Percentiles rank a stretch among this genome's conserved stretches.
Conservation (phyloP, 2,797 vertebrate genomes). For the Tragelaphus oryx region DNA sequence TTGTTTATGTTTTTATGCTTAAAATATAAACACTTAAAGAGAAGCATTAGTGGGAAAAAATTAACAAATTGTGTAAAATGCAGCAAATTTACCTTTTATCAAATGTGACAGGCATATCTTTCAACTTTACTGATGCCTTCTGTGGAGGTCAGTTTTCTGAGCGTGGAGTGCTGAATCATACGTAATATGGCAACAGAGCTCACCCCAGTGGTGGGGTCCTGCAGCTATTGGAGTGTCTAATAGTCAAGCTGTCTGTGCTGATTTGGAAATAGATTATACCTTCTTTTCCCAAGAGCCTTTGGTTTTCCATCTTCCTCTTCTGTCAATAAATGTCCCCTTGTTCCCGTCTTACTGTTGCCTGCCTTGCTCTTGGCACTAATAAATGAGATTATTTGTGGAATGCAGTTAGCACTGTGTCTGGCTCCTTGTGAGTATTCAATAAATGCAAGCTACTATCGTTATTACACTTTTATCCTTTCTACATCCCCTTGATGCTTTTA, state of each 20-base stretch:
- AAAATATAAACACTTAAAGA: background rate
- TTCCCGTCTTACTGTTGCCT: background rate
- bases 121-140: background rate
- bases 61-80: background rate
- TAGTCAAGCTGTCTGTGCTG: background rate
- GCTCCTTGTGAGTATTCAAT: background rate
- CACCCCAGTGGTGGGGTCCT: background rate
- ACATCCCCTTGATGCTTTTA: constrained; percentile 13
- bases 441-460: background rate
- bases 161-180: background rate
- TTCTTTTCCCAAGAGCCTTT: background rate
- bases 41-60: background rate
- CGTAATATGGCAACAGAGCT: background rate
- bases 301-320: background rate
- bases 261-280: background rate
- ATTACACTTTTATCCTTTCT: background rate
- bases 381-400: constrained; percentile 16
- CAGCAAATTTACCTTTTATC: background rate
- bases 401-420: background rate
- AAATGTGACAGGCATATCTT: background rate
- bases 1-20: background rate
- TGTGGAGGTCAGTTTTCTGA: background rate
- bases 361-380: background rate
- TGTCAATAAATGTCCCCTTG: background rate
- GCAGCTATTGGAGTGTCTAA: background rate